Base-by-base conservation (phyloP, 2,888 invertebrate genomes). In the Drosophila peninsularis region DNA sequence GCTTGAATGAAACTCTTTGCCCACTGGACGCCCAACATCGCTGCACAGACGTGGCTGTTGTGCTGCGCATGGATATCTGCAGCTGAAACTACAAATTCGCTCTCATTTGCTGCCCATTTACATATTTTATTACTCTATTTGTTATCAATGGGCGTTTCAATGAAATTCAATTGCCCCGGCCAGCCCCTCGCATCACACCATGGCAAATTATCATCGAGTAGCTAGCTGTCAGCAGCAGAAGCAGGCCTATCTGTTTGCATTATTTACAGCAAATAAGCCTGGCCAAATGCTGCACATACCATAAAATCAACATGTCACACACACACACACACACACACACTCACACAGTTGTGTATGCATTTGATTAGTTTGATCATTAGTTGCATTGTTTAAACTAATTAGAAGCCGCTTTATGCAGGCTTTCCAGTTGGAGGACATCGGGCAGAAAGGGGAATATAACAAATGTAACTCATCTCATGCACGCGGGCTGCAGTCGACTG, bases 201-300 rank as follows among this genome's bases (percentile, higher is more conserved):
- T 5, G 13, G 27, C 24, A 24, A 39, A 49, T 37, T 69, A 56
- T 57, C 63, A 45, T 42, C 39, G 45, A 50, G 19, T 19, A 32
- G 19, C n/a, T 6, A 9, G 45, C 62, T 82, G 80, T 79, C 86
- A 67, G 45, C 64, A 69, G 49, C 80, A 80, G 74, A 62, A 52
- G 34, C 64, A 50, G n/a, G 57, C 30, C 14, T 32, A 32, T 52
- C 17, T 27, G 50, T 19, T 11, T 56, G 67, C 58, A 56, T 72
- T 60, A 56, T 72, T 62, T 60, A 21, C 36, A 17, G 21, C 58
- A 62, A 45, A 75, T 76, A 65, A 49, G 21, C 55, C 30, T 24
- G n/a, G 42, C 42, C 13, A 62, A 55, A 41, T 27, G 37, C 44
- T 21, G 47, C 10, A 50, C 64, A 36, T 21, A 56, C 71, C 54